Percentiles rank a stretch among this genome's conserved stretches.
Evolutionary conservation across 2,888 invertebrate genomes (phyloP).

Genomic region (Ectemnius lituratus): DNA sequence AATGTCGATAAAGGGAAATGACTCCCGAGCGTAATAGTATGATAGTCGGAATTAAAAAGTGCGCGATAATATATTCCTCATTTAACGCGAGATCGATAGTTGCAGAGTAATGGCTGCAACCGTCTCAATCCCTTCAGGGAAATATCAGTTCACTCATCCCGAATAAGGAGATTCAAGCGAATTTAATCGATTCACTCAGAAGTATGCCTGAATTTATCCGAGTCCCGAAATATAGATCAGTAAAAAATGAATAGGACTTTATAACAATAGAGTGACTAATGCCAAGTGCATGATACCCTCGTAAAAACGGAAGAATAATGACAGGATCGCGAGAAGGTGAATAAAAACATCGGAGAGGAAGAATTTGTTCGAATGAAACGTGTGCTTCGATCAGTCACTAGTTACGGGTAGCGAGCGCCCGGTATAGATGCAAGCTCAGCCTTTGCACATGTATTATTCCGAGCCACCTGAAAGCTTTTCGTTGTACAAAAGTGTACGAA

Average conservation of each 20-base stretch:
- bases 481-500: conserved; percentile 69
- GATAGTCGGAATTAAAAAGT: conserved; percentile 28
- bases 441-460: conserved; percentile 72
- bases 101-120: conserved; percentile 14
- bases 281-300: too few species aligned
- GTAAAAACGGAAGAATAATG: too few species aligned
- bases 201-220: too few species aligned
- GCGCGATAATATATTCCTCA: conserved; percentile 13
- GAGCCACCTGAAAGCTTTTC: conserved; percentile 72
- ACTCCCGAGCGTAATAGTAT: conserved; percentile 1
- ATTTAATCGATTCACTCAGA: too few species aligned
- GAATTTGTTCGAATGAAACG: conserved; percentile 39
- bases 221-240: too few species aligned
- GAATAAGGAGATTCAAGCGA: too few species aligned
- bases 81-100: conserved; percentile 24
- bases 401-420: conserved; percentile 36
- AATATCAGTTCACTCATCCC: too few species aligned
- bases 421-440: conserved; percentile 40
- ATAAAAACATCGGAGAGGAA: background rate
- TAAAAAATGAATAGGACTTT: too few species aligned
- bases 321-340: background rate
- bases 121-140: background rate
- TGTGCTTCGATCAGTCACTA: conserved; percentile 42
- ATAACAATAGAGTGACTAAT: too few species aligned
- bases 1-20: conserved; percentile 4